Base-by-base conservation (phyloP, 2,888 invertebrate genomes). In the Dinocampus coccinellae region DNA sequence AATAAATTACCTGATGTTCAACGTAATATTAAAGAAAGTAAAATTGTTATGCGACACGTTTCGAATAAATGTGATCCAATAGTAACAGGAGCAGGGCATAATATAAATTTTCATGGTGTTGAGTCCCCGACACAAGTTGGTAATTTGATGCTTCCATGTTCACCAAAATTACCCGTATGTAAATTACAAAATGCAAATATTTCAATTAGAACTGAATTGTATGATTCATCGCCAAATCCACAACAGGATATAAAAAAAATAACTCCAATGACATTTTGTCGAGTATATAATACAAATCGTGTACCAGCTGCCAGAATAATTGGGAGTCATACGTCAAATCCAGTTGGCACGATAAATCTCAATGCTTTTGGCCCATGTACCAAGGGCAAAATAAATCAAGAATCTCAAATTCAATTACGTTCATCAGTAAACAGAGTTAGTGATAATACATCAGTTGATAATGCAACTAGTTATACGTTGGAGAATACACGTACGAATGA, bases 161-260 rank as follows among this genome's bases (percentile, higher is more conserved):
- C 73, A 42, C 24, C 70, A 10, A 75, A 69, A 39, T 39, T 69
- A 6, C 7, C 71, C 11, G 4, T 74, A 4, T 77, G 78, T 2
- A 83, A 84, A 73, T 74, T 83, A 6, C 83, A 80, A 42, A 84
- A 80, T 73, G 83, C 83, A 7, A 86, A 86, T 69, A 82, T 86
- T 57, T 85, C 86, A 0, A 85, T 86, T 77, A 83, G 86, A 57
- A 86, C 83, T 29, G 84, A 86, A 66, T 72, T 86, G 1, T 86
- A 86, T 34, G 82, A 86, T 76, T 83, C 86, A 2, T 83, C 83
- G 13, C 81, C 82, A 9, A 79, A 76, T 63, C 65, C 76, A 1
- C 78, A 80, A n/a, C 78, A 83, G 3, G 81, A 83, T 10, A 55
- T 70, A 0, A 82, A 81, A 42, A 85, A 80, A 69, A 72, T 47